Evolutionary conservation across 2,797 vertebrate genomes (phyloP), one percentile per base, ranked within the genome.

Genomic region (Dipus sagitta): DNA sequence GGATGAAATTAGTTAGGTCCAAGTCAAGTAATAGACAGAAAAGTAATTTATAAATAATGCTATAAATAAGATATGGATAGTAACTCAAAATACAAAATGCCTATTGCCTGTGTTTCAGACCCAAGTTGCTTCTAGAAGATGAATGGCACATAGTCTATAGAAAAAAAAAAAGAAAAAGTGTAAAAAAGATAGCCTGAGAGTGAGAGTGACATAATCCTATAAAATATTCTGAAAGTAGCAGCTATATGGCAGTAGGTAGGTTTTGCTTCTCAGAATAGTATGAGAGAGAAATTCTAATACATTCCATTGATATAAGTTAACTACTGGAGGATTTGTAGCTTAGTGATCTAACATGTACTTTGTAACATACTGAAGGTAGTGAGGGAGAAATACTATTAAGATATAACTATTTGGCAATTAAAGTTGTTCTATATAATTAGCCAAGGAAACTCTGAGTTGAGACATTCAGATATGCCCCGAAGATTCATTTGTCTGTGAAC

Each of bases 391-490:
- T 76, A 47, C 65, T 82, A 0, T 94, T 68, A 84, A 52, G 8
- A 70, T 76, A 90, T 34, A 62, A 83, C 12, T 34, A 30, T 62
- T 65, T 2, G 78, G 14, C 15, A 64, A 24, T 17, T 92, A 91
- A 94, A 89, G 71, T 62, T 68, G 18, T 77, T 86, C 14, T 32
- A 64, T 64, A 76, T 71, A 78, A 78, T 92, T 87, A 89, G 58
- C 28, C 17, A 89, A 38, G 68, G 18, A 65, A 93, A 84, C 24
- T 71, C 60, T 62, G 4, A n/a, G n/a, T 7, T 91, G 79, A 91
- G 23, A 92, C n/a, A 78, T 42, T 88, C 80, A 68, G 13, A 71
- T 82, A 74, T 47, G 70, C 74, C 8, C 34, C 84, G 65, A 4
- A 84, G 13, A 38, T 74, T 82, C 26, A 9, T 74, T 70, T 85